Evolutionary conservation across 2,113 vertebrate genomes (phyloP), one percentile per base, ranked within the genome.

Genomic region (Ochotona princeps): DNA sequence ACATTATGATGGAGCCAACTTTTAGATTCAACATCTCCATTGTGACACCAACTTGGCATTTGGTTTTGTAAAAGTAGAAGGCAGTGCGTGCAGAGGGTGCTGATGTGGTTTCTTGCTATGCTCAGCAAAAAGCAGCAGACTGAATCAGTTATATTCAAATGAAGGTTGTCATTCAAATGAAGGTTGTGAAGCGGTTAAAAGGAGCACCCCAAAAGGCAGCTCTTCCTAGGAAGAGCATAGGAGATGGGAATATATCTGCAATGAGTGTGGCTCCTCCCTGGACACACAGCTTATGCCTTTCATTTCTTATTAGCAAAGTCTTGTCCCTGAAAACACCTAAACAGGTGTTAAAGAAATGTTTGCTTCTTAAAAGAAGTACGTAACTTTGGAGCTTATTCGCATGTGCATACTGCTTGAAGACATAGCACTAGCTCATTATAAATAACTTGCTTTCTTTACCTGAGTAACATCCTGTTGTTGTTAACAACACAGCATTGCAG

Each of bases 41-140:
- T 97, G 96, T 97, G 96, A 98, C 98, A 97, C 89, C 96, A 97
- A 94, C 95, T 94, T 97, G 97, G 96, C 93, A 92, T 97, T 95
- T 95, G 67, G 67, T 93, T 96, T 94, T 95, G 83, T 88, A 11
- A 95, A 96, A 97, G 95, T 72, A 97, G 92, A 95, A 95, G 96
- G 91, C 93, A 94, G 96, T 97, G 94, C 95, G 92, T 96, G 95
- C 86, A 51, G 63, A 84, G 94, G 95, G 17, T 94, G 93, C 92
- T 87, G 92, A 76, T 95, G 92, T 91, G 97, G 89, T 92, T 96
- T 97, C 97, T 96, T 97, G 97, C 96, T 97, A 90, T 87, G 97
- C 93, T 96, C 89, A 97, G 96, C 95, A 96, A 83, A 81, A 90
- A 94, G 95, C 95, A 74, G 63, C 21, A 80, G 18, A 21, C 60